These are phyloP conservation scores for Isurus oxyrinchus DNA, from an alignment of 2,113 vertebrate species.

Conservation along the genomic window DNA sequence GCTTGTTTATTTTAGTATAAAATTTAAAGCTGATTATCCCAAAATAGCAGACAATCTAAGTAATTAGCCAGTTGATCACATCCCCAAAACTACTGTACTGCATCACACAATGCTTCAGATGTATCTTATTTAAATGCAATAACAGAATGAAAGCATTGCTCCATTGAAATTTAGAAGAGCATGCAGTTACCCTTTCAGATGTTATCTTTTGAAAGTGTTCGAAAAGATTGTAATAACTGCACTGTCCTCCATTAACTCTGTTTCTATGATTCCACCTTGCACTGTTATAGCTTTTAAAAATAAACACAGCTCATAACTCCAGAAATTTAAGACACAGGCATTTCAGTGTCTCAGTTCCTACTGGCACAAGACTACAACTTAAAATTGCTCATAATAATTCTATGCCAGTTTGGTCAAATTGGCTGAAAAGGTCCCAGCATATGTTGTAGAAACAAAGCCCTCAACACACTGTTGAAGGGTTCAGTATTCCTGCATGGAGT, in stretches of 20 bases:
- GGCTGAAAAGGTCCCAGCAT: neutral
- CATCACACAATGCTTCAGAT: neutral
- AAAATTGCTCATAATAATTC: neutral
- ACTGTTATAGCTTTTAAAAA: neutral
- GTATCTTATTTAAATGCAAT: neutral
- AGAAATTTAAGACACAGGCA: neutral
- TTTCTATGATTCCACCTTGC: neutral
- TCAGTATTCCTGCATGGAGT: neutral
- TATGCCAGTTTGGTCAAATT: neutral
- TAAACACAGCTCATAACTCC: neutral
- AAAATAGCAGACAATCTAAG: neutral
- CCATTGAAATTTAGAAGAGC: neutral
- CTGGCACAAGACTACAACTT: neutral
- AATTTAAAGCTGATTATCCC: conserved; percentile 24
- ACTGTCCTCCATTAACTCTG: neutral
- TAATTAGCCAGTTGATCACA: neutral
- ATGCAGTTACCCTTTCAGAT: neutral
- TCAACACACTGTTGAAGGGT: neutral
- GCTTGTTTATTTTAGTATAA: neutral
- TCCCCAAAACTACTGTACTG: neutral
- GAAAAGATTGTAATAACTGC: neutral
- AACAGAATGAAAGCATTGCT: neutral
- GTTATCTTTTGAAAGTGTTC: neutral
- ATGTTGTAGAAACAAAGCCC: neutral
- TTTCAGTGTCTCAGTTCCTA: neutral